Base-by-base conservation (phyloP, 2,888 invertebrate genomes). In the Schrankia costaestrigalis region DNA sequence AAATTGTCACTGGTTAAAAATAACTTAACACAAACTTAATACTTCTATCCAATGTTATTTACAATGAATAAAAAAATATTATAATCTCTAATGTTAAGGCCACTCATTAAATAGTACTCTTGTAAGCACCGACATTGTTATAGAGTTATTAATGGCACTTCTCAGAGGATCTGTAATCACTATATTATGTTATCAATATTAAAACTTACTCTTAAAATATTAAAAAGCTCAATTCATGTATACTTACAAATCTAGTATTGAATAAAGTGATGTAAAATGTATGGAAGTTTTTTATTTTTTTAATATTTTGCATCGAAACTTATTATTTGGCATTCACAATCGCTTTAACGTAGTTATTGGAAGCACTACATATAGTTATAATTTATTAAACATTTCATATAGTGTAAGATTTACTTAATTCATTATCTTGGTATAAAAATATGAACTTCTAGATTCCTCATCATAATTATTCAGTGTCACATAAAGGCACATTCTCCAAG, bases 21-120 rank as follows among this genome's bases (percentile, higher is more conserved):
- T 29, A 35, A 18, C 9, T n/a, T 60, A 56, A 62, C 68, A 67
- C n/a, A n/a, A n/a, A n/a, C n/a, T n/a, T n/a, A n/a, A n/a, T n/a
- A 59, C 54, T 58, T 63, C 73, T 41, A 41, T 25, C 19, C 22
- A 53, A 73, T 71, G 67, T 78, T 84, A 84, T 84, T 71, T 84
- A 84, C 84, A 84, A 66, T 72, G 63, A 68, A 59, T 61, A 64
- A 62, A 62, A 54, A 61, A 58, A 36, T 31, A 46, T 41, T 30
- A 65, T 53, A 60, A 59, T 63, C 58, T 48, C 56, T 55, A 64
- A 62, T 56, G 61, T 71, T 74, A 80, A 80, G 83, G 80, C 78
- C 80, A 77, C 80, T 63, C 62, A 41, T 57, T 56, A 46, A 53
- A 45, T 57, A 57, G 1, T 52, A 62, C 64, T 63, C 41, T 52